Evolutionary conservation across 1,140 invertebrate species (phyloP).

Genomic region (Vollenhovia emeryi): DNA sequence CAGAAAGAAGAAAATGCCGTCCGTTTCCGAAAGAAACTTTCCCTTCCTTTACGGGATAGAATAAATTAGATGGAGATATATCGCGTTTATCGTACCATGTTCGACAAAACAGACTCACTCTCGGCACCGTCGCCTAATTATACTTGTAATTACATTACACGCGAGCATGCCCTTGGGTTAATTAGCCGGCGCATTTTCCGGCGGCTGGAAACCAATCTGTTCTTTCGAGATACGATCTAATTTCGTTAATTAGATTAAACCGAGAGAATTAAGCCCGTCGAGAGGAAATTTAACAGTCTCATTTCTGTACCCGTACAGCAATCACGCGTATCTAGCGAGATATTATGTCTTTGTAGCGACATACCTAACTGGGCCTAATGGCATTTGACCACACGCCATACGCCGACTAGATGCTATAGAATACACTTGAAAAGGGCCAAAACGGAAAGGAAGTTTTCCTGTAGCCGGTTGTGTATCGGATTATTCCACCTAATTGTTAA

Average conservation of each 20-base stretch:
- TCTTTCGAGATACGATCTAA: background rate
- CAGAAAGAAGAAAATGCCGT: background rate
- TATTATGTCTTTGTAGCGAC: too few species aligned
- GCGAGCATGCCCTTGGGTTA: background rate
- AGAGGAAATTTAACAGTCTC: too few species aligned
- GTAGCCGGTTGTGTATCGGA: too few species aligned
- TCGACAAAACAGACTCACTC: slow-evolving; percentile 7
- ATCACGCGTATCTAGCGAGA: too few species aligned
- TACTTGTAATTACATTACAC: background rate
- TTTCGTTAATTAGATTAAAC: background rate
- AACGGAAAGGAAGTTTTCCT: too few species aligned
- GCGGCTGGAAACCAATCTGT: background rate
- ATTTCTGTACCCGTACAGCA: too few species aligned
- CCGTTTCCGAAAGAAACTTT: background rate
- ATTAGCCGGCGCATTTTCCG: background rate
- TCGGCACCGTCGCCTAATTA: slow-evolving; percentile 12
- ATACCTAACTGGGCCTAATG: too few species aligned
- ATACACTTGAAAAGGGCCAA: too few species aligned
- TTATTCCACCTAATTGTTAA: too few species aligned
- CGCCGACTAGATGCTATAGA: too few species aligned
- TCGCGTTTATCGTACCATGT: background rate
- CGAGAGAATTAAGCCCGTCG: background rate
- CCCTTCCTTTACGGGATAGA: background rate
- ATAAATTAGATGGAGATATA: background rate
- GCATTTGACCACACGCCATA: too few species aligned